Percentiles rank a stretch among this genome's conserved stretches.
Evolutionary conservation across 2,113 vertebrate species (phyloP).

Genomic region (Egretta garzetta): DNA sequence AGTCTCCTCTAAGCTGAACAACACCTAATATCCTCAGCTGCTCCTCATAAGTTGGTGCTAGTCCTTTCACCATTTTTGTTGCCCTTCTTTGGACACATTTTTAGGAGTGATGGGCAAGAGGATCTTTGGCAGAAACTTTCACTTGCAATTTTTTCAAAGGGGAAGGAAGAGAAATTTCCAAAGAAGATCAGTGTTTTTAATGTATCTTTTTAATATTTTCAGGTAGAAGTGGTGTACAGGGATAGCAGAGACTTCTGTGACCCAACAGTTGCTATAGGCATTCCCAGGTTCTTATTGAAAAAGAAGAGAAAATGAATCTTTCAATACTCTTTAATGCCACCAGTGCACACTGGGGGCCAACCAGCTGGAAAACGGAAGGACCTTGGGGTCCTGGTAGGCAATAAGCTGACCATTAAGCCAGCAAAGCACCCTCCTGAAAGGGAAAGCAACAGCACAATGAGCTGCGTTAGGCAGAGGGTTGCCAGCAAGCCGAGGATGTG

Average conservation of each 20-base stretch:
- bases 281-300: not conserved
- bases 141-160: not conserved
- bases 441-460: not conserved
- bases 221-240: not conserved
- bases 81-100: not conserved
- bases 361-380: not conserved
- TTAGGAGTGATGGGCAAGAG: not conserved
- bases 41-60: not conserved
- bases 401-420: not conserved
- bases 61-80: not conserved
- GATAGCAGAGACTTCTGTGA: not conserved
- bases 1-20: not conserved
- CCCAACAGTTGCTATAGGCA: not conserved
- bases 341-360: not conserved
- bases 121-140: not conserved
- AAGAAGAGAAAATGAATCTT: not conserved
- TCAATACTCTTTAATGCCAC: not conserved
- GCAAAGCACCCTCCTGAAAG: not conserved
- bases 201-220: not conserved
- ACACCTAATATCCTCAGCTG: not conserved
- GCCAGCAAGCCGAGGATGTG: no score
- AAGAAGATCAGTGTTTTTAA: not conserved
- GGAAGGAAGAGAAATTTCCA: not conserved
- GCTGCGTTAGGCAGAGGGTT: not conserved
- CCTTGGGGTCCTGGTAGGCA: not conserved